A percentile compares a stretch with the other conserved stretches of the same genome.
Evolutionary conservation across 2,888 invertebrate genomes (phyloP).

Genomic region (Limnephilus marmoratus): DNA sequence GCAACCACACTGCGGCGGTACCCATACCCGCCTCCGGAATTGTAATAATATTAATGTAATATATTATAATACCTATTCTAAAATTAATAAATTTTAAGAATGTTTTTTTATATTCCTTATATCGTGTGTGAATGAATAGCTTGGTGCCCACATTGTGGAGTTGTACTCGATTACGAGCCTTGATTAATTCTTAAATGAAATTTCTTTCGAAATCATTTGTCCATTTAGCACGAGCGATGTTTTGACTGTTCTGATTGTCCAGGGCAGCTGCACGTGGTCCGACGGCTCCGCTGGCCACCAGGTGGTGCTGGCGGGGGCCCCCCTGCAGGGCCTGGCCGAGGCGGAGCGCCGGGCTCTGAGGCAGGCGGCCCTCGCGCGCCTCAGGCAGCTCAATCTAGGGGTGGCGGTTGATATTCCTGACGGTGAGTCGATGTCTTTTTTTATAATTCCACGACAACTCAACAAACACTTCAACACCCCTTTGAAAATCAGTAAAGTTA

Average conservation of each 20-base stretch:
- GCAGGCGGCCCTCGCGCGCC: constrained; percentile 90
- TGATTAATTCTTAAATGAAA: neutral
- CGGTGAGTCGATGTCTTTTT: constrained; percentile 77
- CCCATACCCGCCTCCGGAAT: too few relatives aligned
- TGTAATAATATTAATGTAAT: too few relatives aligned
- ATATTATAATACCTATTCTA: too few relatives aligned
- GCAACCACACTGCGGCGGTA: too few relatives aligned
- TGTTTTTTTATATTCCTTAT: too few relatives aligned
- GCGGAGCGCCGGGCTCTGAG: constrained; percentile 88
- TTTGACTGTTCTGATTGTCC: constrained; percentile 43
- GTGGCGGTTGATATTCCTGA: constrained; percentile 88
- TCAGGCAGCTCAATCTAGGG: constrained; percentile 91
- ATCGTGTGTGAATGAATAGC: too few relatives aligned
- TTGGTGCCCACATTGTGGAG: too few relatives aligned
- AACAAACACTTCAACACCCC: too few relatives aligned
- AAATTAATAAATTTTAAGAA: too few relatives aligned
- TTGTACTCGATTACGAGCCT: neutral
- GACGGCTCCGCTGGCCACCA: constrained; percentile 82
- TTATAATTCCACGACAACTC: neutral
- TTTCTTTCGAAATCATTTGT: neutral
- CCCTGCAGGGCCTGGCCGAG: constrained; percentile 85
- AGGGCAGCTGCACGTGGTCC: constrained; percentile 90
- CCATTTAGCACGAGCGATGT: neutral
- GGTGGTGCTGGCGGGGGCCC: constrained; percentile 84
- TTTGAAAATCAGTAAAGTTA: too few relatives aligned